Percentiles rank a stretch among this genome's conserved stretches.
phyloP scores from a whole-genome alignment of 1,140 invertebrate genomes.

The Amyelois transitella region DNA sequence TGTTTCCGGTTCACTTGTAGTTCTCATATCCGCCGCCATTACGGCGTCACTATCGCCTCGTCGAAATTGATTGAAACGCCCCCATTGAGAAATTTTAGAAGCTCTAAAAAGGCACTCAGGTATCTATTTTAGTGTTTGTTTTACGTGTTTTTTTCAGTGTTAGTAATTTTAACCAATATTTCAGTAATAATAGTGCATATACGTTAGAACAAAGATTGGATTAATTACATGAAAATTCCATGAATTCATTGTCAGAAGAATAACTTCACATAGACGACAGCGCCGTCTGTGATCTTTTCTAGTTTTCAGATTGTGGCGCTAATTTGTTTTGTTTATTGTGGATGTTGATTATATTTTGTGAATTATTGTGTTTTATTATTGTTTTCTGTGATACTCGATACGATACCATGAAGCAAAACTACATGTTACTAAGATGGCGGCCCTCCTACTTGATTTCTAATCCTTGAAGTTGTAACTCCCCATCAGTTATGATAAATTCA shows the following conservation, averaged over 20 bases:
- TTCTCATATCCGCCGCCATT: constrained; percentile 41
- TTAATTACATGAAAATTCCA: constrained; percentile 4
- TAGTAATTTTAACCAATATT: constrained; percentile 9
- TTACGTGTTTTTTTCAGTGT: constrained; percentile 12
- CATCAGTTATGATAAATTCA: background rate
- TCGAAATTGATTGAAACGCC: constrained; percentile 61
- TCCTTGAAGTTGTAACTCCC: background rate
- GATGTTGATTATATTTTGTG: constrained; percentile 17
- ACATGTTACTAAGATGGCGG: constrained; percentile 23
- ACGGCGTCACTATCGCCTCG: constrained; percentile 56
- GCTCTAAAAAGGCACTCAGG: constrained; percentile 29
- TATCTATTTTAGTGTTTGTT: constrained; percentile 21
- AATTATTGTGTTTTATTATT: background rate
- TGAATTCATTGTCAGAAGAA: constrained; percentile 6
- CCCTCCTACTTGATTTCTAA: background rate
- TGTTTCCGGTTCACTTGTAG: background rate
- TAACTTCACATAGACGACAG: constrained; percentile 38
- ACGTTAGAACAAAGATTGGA: background rate
- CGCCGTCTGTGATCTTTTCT: constrained; percentile 50
- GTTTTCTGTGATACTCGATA: background rate
- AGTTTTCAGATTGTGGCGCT: constrained; percentile 43
- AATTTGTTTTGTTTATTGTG: constrained; percentile 34
- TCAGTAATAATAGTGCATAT: background rate
- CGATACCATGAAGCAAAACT: background rate
- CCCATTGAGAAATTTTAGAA: constrained; percentile 60